phyloP scores from a whole-genome alignment of 2,113 vertebrate genomes.

The Dromaius novaehollandiae region DNA sequence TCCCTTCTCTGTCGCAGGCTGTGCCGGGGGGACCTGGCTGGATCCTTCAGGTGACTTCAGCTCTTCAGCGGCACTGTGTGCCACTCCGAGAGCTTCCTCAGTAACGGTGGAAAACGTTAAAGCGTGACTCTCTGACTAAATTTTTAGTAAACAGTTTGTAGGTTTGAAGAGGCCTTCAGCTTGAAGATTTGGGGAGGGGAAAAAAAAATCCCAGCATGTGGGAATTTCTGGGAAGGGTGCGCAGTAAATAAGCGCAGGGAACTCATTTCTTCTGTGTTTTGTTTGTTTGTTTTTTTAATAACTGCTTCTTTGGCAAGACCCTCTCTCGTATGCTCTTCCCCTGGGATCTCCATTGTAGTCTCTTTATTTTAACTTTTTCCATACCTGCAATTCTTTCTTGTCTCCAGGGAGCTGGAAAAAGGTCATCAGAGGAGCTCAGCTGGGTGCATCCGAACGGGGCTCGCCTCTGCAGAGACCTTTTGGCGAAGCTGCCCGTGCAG shows the following conservation, averaged over 20 bases:
- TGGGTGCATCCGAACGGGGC: no score
- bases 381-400: background rate
- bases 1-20: background rate
- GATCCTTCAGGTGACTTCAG: background rate
- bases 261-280: background rate
- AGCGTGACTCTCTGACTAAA: background rate
- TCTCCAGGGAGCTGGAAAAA: background rate
- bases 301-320: background rate
- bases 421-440: background rate
- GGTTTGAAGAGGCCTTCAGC: background rate
- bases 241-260: background rate
- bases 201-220: background rate
- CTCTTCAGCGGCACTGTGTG: background rate
- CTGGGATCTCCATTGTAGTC: background rate
- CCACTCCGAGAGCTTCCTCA: rapidly evolving
- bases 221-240: background rate
- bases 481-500: background rate
- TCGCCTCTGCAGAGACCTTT: background rate
- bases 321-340: background rate
- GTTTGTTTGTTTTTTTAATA: background rate
- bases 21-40: background rate
- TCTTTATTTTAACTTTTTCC: background rate
- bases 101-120: no score
- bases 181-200: background rate
- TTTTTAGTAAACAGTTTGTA: background rate